phyloP scores from a whole-genome alignment of 2,797 vertebrate genomes.

The Galagoides demidoff region DNA sequence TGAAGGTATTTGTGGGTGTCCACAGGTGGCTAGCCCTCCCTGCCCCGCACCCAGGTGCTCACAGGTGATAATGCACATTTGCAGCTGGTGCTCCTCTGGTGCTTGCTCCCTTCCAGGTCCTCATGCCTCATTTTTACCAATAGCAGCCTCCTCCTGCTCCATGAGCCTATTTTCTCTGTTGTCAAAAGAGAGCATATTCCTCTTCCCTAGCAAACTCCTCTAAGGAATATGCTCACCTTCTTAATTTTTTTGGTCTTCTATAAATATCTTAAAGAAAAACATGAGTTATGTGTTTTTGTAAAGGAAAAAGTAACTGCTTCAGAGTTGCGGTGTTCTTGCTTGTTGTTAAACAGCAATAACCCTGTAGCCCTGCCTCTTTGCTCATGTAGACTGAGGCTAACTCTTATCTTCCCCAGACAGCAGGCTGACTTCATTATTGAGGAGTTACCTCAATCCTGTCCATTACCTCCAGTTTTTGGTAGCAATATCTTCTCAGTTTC shows the following conservation, averaged over 20 bases:
- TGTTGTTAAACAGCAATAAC: neutral
- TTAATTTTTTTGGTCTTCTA: neutral
- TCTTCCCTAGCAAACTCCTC: neutral
- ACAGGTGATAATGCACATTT: neutral
- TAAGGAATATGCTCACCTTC: neutral
- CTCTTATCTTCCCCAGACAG: neutral
- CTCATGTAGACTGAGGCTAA: neutral
- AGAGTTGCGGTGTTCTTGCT: neutral
- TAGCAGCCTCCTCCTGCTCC: neutral
- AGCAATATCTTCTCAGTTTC: neutral
- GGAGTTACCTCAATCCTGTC: neutral
- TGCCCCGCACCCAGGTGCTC: neutral
- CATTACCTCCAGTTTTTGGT: neutral
- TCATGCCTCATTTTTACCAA: neutral
- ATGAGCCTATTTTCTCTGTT: neutral
- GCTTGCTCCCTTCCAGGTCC: neutral
- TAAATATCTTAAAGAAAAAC: neutral
- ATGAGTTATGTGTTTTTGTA: neutral
- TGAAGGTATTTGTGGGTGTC: neutral
- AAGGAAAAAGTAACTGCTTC: neutral
- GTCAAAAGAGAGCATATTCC: neutral
- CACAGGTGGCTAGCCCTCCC: neutral
- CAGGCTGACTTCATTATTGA: neutral
- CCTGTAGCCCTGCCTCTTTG: neutral
- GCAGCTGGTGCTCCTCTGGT: neutral